phyloP scores from a whole-genome alignment of 2,113 vertebrate genomes.

The Triplophysa rosa region DNA sequence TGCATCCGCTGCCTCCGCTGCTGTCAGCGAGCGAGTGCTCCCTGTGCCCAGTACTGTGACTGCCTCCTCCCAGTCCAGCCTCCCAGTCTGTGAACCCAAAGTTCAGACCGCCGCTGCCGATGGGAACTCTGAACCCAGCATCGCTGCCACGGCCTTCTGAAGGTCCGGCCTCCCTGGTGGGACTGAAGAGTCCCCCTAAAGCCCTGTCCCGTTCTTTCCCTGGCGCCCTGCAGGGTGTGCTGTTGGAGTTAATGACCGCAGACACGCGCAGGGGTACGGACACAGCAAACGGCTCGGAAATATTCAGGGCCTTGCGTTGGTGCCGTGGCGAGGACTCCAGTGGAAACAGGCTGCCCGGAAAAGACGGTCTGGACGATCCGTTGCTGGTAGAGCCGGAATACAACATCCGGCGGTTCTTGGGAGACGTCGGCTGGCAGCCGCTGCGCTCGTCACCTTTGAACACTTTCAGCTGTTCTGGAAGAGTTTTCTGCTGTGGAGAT shows the following conservation, averaged over 20 bases:
- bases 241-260: conserved; percentile 93
- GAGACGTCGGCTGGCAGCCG: conserved; percentile 81
- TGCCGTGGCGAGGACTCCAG: conserved; percentile 90
- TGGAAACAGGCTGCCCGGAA: conserved; percentile 87
- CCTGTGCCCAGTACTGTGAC: conserved; percentile 47
- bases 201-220: conserved; percentile 79
- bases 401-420: conserved; percentile 89
- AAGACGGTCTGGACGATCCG: conserved; percentile 77
- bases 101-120: conserved; percentile 14
- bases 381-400: conserved; percentile 81
- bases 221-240: conserved; percentile 84
- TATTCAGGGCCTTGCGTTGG: conserved; percentile 92
- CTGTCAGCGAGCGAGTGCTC: conserved; percentile 47
- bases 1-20: conserved; percentile 36
- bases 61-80: conserved; percentile 40
- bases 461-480: conserved; percentile 93
- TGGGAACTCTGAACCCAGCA: conserved; percentile 34
- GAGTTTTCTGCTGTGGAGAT: conserved; percentile 67
- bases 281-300: conserved; percentile 93
- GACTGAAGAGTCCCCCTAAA: conserved; percentile 68
- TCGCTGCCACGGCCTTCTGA: conserved; percentile 49
- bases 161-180: conserved; percentile 57
- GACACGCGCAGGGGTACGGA: conserved; percentile 92
- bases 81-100: conserved; percentile 50
- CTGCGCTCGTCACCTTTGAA: conserved; percentile 84